Evolutionary conservation across 2,113 vertebrate species (phyloP).

Genomic region (Echinops telfairi): DNA sequence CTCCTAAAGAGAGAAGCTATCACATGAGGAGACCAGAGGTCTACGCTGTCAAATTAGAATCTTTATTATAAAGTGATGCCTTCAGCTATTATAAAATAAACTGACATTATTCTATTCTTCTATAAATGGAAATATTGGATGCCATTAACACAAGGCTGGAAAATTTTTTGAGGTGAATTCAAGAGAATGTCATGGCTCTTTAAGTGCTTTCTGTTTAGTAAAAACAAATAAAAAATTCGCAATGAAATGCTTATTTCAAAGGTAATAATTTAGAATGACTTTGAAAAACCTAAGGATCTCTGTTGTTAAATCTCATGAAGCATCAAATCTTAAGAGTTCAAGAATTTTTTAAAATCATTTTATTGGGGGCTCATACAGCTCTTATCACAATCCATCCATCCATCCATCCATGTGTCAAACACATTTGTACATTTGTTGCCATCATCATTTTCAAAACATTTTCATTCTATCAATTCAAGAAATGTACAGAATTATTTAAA

Average conservation of each 20-base stretch:
- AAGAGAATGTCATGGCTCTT: neutral
- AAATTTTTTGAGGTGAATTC: neutral
- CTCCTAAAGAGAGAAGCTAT: neutral
- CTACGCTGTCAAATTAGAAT: neutral
- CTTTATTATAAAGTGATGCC: conserved; percentile 27
- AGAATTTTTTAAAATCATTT: neutral
- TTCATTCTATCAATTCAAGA: too few species aligned
- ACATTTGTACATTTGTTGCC: too few species aligned
- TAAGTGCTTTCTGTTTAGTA: neutral
- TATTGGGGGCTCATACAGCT: too few species aligned
- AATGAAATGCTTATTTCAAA: conserved; percentile 31
- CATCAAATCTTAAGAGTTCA: neutral
- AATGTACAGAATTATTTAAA: neutral
- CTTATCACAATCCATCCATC: too few species aligned
- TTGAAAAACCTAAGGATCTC: neutral
- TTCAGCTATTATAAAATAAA: conserved; percentile 20
- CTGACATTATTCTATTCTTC: neutral
- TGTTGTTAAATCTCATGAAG: neutral
- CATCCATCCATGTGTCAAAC: too few species aligned
- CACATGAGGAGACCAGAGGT: neutral
- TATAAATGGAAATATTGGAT: conserved; percentile 3
- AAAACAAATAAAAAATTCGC: neutral
- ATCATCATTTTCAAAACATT: too few species aligned
- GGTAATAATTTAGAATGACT: conserved; percentile 9
- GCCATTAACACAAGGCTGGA: neutral